Evolutionary conservation across 1,140 invertebrate genomes (phyloP).

Genomic region (Cyphomyrmex costatus): DNA sequence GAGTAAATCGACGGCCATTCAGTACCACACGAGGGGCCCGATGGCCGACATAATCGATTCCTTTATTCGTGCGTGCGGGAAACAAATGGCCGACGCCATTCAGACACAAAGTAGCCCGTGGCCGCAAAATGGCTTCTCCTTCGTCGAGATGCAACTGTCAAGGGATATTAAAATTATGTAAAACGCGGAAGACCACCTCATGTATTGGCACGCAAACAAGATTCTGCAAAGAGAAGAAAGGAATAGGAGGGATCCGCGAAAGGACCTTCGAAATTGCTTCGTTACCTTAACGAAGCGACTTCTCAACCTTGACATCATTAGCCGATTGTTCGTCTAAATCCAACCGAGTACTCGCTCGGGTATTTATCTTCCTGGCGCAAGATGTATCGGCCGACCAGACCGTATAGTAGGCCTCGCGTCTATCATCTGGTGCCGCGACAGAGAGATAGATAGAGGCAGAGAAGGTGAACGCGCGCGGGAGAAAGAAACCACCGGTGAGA

Average conservation of each 20-base stretch:
- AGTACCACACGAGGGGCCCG: constrained; percentile 52
- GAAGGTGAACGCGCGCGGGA: constrained; percentile 19
- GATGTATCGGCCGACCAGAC: constrained; percentile 67
- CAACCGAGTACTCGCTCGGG: constrained; percentile 53
- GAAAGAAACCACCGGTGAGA: constrained; percentile 40
- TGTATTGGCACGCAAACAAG: constrained; percentile 32
- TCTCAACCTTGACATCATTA: constrained; percentile 77
- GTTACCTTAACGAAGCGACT: constrained; percentile 74
- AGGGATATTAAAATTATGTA: constrained; percentile 57
- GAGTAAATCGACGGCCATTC: constrained; percentile 63
- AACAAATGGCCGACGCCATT: constrained; percentile 63
- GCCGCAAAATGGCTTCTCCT: constrained; percentile 58
- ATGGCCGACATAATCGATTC: constrained; percentile 62
- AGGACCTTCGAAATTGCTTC: constrained; percentile 69
- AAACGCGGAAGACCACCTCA: constrained; percentile 52
- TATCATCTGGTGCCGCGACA: constrained; percentile 67
- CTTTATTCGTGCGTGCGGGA: constrained; percentile 60
- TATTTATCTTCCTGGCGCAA: constrained; percentile 74
- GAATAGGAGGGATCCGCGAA: constrained; percentile 10
- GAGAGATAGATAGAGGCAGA: constrained; percentile 28
- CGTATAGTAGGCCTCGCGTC: constrained; percentile 51
- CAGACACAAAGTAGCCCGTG: constrained; percentile 54
- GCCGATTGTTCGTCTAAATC: constrained; percentile 75
- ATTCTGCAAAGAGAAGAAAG: background rate
- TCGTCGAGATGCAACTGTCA: constrained; percentile 36